A percentile compares a stretch with the other conserved stretches of the same genome.
phyloP scores from a whole-genome alignment of 1,140 invertebrate species.

The Coelopa frigida region DNA sequence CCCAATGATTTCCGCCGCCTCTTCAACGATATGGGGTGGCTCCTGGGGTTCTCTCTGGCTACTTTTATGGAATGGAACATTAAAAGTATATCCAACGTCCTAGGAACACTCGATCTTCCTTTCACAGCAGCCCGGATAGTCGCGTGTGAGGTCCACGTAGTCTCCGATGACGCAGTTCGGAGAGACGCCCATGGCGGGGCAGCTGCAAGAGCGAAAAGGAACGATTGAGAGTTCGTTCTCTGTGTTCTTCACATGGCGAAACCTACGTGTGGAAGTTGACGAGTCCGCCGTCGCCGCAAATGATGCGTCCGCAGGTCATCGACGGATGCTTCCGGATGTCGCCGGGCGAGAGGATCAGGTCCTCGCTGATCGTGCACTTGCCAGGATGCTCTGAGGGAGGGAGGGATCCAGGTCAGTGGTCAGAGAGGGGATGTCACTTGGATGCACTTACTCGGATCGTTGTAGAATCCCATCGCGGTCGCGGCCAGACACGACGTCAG shows the following conservation, averaged over 20 bases:
- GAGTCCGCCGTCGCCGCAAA: constrained; percentile 18
- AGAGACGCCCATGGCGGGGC: neutral
- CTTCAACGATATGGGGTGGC: no score
- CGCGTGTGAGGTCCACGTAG: constrained; percentile 2
- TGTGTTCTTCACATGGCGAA: no score
- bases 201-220: constrained; percentile 12
- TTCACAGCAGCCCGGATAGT: constrained; percentile 16
- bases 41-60: no score
- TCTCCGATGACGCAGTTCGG: constrained; percentile 8
- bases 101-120: no score
- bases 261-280: constrained; percentile 21
- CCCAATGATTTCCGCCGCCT: no score
- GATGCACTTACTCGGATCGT: no score
- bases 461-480: constrained; percentile 18
- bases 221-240: no score
- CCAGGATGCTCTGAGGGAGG: constrained; percentile 23
- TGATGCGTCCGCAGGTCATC: constrained; percentile 24
- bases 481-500: constrained; percentile 17
- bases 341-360: constrained; percentile 14
- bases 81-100: no score
- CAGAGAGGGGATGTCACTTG: no score
- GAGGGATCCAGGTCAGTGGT: no score
- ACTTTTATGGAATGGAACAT: no score
- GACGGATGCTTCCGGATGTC: constrained; percentile 19
- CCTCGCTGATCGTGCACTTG: constrained; percentile 19